A percentile compares a stretch with the other conserved stretches of the same genome.
Evolutionary conservation across 2,888 invertebrate species (phyloP).

Genomic region (Megamerina dolium): DNA sequence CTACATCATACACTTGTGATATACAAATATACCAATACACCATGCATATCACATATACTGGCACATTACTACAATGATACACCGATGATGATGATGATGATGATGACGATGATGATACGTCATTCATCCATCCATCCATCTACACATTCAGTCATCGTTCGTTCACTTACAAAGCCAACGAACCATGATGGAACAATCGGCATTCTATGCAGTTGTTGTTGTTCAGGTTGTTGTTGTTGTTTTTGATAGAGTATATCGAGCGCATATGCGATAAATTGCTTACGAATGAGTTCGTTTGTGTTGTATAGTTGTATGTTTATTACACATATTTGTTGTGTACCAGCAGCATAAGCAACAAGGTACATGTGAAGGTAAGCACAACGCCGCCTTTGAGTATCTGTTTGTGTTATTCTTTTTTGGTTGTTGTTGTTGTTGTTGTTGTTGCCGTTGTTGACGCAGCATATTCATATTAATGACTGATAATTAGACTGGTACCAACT

Average conservation of each 20-base stretch:
- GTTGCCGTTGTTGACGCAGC: no score
- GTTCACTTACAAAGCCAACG: constrained; percentile 10
- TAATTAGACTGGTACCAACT: no score
- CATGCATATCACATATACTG: neutral
- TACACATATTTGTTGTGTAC: no score
- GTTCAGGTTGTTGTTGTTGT: neutral
- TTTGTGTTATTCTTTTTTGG: no score
- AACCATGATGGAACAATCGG: constrained; percentile 11
- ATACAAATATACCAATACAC: neutral
- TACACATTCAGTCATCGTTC: constrained; percentile 2
- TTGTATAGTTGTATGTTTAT: no score
- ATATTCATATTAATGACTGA: no score
- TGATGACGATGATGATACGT: neutral
- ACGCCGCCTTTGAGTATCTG: no score
- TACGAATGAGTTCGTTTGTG: constrained; percentile 14
- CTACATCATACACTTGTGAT: neutral
- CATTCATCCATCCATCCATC: neutral
- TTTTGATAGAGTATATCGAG: neutral
- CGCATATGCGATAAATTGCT: constrained; percentile 15
- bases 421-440: no score
- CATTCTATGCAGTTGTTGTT: neutral
- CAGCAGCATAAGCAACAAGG: no score
- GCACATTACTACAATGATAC: neutral
- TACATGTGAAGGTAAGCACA: no score
- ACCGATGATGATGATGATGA: neutral